phyloP scores from a whole-genome alignment of 2,888 invertebrate genomes.

The Trichopoda pennipes region DNA sequence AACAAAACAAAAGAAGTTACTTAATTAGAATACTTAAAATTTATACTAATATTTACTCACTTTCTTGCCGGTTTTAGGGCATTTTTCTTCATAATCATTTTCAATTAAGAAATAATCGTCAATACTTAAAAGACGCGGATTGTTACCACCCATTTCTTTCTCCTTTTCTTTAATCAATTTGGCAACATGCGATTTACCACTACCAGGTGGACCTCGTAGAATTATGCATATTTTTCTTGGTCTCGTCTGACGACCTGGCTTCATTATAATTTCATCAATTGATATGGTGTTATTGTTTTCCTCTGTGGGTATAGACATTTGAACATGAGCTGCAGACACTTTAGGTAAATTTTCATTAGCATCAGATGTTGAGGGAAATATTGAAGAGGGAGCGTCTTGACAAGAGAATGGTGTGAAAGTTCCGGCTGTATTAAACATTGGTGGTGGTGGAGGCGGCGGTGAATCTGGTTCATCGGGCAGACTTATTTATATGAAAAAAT shows the following conservation, averaged over 20 bases:
- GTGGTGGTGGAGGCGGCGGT: slow-evolving; percentile 69
- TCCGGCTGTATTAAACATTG: slow-evolving; percentile 62
- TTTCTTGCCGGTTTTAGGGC: slow-evolving; percentile 79
- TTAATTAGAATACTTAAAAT: neutral
- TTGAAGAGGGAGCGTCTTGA: slow-evolving; percentile 43
- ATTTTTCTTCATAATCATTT: slow-evolving; percentile 85
- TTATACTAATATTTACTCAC: slow-evolving; percentile 62
- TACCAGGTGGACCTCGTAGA: slow-evolving; percentile 95
- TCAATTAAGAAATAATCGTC: slow-evolving; percentile 98
- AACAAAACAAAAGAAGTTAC: neutral
- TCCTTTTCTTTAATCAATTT: slow-evolving; percentile 92
- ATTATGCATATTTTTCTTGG: slow-evolving; percentile 92
- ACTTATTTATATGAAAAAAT: slow-evolving; percentile 21
- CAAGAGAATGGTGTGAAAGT: slow-evolving; percentile 13
- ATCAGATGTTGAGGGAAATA: slow-evolving; percentile 75
- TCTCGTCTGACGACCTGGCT: slow-evolving; percentile 90
- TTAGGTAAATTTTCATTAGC: slow-evolving; percentile 73
- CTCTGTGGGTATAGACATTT: slow-evolving; percentile 74
- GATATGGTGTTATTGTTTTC: slow-evolving; percentile 82
- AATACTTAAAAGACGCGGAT: slow-evolving; percentile 94
- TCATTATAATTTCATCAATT: slow-evolving; percentile 91
- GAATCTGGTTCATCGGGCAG: slow-evolving; percentile 50
- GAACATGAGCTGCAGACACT: slow-evolving; percentile 70
- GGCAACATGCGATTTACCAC: slow-evolving; percentile 95
- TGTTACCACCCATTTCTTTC: slow-evolving; percentile 91